Base-by-base conservation (phyloP, 2,888 invertebrate genomes). In the Morpho helenor region DNA sequence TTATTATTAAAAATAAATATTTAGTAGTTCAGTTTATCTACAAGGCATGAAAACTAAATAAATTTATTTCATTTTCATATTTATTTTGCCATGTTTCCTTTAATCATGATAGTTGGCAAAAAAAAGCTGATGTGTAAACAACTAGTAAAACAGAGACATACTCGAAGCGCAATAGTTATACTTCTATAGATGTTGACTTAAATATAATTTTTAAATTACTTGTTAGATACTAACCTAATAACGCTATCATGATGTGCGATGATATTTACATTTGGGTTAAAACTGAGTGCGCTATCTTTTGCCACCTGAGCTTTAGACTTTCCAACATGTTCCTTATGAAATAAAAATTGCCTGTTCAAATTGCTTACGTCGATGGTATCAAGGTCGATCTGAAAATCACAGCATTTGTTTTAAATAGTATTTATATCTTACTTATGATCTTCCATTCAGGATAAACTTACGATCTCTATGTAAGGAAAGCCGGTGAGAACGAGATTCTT, bases 341-440 rank as follows among this genome's bases (percentile, higher is more conserved):
- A 99, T n/a, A 99, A 88, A 84, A 99, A 99, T 83, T 99, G 99
- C 45, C 99, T 93, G 85, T 99, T 99, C 67, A 99, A 91, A 82
- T 99, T 99, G 90, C 99, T 99, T 59, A 99, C 96, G 90, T 99
- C 99, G 80, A 99, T 99, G 0, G 99, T 99, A 81, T 99, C 99
- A 79, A 99, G 92, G 92, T 99, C 99, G 85, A 99, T 97, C 99
- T 99, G 89, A 68, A 94, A 56, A 51, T 45, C 45, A 41, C 9
- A 50, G 16, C 22, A 9, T 48, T 31, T 5, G 31, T 31, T 31
- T 31, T 31, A 31, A 31, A 31, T 31, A 5, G 31, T 5, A 0
- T 3, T 31, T 31, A 31, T 5, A 31, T 31, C 31, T 31, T 31
- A 31, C 5, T 31, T 31, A 31, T 49, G 50, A 48, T 40, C 10